A percentile compares a stretch with the other conserved stretches of the same genome.
Conservation (phyloP, 2,797 vertebrate species). For the Pseudomugil gertrudae region DNA sequence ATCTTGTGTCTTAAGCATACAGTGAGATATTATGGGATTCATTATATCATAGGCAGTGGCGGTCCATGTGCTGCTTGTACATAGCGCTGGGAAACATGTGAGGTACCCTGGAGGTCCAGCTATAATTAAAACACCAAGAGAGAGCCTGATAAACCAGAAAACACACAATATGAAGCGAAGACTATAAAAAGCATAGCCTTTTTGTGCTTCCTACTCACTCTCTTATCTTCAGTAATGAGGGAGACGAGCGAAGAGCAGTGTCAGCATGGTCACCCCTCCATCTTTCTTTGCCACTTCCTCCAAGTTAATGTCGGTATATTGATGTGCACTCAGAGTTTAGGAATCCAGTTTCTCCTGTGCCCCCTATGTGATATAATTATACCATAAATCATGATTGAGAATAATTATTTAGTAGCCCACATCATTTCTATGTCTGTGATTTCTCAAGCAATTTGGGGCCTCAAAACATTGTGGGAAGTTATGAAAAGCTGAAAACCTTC, state of each 20-base stretch:
- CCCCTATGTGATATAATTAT: conserved; percentile 39
- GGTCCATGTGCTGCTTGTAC: not conserved
- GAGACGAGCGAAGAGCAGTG: conserved; percentile 16
- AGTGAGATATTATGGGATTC: not conserved
- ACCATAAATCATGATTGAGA: conserved; percentile 53
- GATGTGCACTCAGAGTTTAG: conserved; percentile 15
- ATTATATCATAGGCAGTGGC: not conserved
- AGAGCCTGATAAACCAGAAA: conserved; percentile 34
- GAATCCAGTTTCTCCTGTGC: not conserved
- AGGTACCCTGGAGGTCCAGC: conserved; percentile 22
- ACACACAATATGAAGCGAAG: conserved; percentile 26
- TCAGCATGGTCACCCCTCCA: conserved; percentile 3
- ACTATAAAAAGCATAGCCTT: conserved; percentile 22
- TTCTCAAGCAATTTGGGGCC: conserved; percentile 43
- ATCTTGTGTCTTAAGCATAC: not conserved
- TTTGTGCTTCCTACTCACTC: conserved; percentile 6
- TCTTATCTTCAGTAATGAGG: conserved; percentile 48
- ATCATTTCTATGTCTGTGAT: conserved; percentile 34
- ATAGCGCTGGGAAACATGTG: conserved; percentile 9
- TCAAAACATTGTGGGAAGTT: conserved; percentile 61
- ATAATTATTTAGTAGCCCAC: conserved; percentile 52
- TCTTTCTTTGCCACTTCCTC: not conserved
- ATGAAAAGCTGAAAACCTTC: conserved; percentile 58
- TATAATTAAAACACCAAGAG: conserved; percentile 33
- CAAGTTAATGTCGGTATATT: conserved; percentile 30